Evolutionary conservation across 2,797 vertebrate genomes (phyloP), one percentile per base, ranked within the genome.

Genomic region (Hypotaenidia okinawae): DNA sequence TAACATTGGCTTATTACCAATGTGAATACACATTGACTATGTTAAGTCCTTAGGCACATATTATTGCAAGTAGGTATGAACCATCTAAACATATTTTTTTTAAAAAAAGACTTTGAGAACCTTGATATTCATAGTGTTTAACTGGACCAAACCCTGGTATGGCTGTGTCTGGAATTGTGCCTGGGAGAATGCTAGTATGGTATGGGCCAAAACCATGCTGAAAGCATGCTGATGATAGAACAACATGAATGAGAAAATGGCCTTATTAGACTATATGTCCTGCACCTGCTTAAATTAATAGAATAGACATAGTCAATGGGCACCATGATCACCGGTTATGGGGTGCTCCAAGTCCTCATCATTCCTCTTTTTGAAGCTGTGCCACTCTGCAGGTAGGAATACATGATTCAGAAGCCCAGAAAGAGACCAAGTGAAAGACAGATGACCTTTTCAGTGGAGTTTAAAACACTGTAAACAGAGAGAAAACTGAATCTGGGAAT

Each of bases 351-450:
- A 25, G 39, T 74, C 23, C 45, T 74, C 4, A 0, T 30, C 30
- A 33, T 70, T 82, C 30, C 12, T 73, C 16, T 9, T 49, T 74
- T 70, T 54, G 61, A 87, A 52, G n/a, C 17, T 80, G 16, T 83
- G 28, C 39, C 39, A 13, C 32, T 59, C 32, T 77, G 14, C 30
- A 77, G 28, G 18, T 22, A 80, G 22, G 5, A 87, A 47, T 70
- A 41, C 33, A 63, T 61, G 72, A 91, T 33, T 85, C 57, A 85
- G 61, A 94, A 92, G 23, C 21, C 35, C 37, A 85, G 75, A 57
- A 93, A 59, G 6, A 74, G 52, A 89, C 6, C 9, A 70, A 67
- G 10, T 47, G 18, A 89, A 87, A 84, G 41, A 49, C 45, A 86
- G 61, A 13, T 59, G 43, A 80, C 43, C 57, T 79, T 89, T 52